A percentile compares a stretch with the other conserved stretches of the same genome.
Evolutionary conservation across 2,797 vertebrate genomes (phyloP).

Genomic region (Paguma larvata): DNA sequence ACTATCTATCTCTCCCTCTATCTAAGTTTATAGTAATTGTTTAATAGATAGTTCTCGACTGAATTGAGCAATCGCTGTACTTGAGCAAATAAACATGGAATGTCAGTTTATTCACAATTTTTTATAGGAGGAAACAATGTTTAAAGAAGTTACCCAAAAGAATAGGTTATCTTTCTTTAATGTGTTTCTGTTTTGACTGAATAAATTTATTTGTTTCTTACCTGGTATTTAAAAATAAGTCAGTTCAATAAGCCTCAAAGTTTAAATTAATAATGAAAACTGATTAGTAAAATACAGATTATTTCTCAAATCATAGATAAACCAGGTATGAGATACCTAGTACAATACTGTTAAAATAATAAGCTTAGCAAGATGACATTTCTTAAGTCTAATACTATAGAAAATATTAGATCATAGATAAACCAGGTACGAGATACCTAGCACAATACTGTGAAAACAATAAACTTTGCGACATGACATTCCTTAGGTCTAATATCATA

Average conservation of each 20-base stretch:
- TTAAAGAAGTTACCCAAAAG: not conserved
- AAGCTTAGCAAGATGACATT: not conserved
- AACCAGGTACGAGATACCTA: not conserved
- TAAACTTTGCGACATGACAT: not conserved
- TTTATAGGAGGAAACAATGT: not conserved
- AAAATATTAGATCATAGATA: too few species aligned
- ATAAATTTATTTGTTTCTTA: not conserved
- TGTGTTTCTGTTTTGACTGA: not conserved
- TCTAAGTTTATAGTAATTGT: not conserved
- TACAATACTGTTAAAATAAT: not conserved
- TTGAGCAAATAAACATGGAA: not conserved
- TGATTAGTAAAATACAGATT: not conserved
- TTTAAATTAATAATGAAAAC: slow-evolving; percentile 34
- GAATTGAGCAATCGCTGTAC: not conserved
- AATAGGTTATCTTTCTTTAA: not conserved
- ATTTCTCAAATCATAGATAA: not conserved
- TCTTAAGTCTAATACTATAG: not conserved
- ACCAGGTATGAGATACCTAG: not conserved
- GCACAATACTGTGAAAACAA: not conserved
- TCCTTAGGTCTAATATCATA: not conserved
- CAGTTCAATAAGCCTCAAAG: not conserved
- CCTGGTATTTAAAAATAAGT: slow-evolving; percentile 43
- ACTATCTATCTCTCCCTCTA: not conserved
- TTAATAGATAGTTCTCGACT: not conserved
- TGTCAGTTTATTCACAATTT: slow-evolving; percentile 10